Conservation (phyloP, 2,888 invertebrate species). For the Venustoraphidia nigricollis region DNA sequence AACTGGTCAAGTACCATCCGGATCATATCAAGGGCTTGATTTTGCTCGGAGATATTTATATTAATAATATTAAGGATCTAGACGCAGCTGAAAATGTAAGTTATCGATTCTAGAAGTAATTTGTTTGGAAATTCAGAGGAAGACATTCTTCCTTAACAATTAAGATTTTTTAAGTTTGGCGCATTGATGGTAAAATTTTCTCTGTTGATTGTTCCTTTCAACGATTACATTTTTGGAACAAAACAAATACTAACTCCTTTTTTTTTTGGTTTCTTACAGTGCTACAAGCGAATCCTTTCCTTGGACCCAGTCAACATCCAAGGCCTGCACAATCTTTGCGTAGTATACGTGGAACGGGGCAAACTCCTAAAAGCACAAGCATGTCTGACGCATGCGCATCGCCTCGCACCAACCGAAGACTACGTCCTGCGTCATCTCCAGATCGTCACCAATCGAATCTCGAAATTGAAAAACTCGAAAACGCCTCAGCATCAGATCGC, state of each 20-base stretch:
- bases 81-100: conserved; percentile 86
- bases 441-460: conserved; percentile 63
- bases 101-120: no score
- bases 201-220: no score
- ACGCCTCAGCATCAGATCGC: conserved; percentile 22
- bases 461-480: conserved; percentile 23
- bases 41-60: conserved; percentile 87
- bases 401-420: conserved; percentile 75
- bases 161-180: no score
- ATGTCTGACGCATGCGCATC: conserved; percentile 67
- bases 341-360: conserved; percentile 86
- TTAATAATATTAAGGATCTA: conserved; percentile 86
- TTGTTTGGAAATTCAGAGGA: no score
- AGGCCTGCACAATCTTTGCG: conserved; percentile 90
- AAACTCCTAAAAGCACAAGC: conserved; percentile 69
- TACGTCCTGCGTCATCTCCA: conserved; percentile 82
- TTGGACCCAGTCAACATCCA: conserved; percentile 84
- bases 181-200: no score
- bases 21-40: conserved; percentile 91
- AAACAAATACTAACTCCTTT: no score
- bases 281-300: conserved; percentile 76
- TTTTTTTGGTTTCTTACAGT: conserved; percentile 54
- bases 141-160: no score
- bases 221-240: no score
- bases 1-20: conserved; percentile 78